Base-by-base conservation (phyloP, 2,113 vertebrate species). In the Xiphophorus maculatus region DNA sequence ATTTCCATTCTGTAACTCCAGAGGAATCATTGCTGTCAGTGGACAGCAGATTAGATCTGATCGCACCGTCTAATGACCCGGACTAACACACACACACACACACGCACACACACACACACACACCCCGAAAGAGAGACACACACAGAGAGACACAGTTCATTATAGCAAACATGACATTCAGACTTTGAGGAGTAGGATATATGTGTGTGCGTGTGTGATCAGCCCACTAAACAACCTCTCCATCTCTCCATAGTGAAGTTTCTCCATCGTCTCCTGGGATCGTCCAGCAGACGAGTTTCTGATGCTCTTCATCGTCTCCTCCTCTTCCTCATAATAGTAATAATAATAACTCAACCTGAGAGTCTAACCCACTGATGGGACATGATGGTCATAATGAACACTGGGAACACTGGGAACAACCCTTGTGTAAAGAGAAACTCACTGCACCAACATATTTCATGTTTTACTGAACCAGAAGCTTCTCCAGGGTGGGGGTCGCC, bases 81-180 rank as follows among this genome's bases (percentile, higher is more conserved):
- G 33, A 61, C 77, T 37, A 32, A 83, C 85, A 33, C 32, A 33
- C 32, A 33, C 32, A 33, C 32, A 33, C 32, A 33, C 32, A 33
- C 32, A 33, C 32, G 1, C 32, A 33, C 32, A 33, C 32, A 33
- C 32, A 33, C 32, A 6, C 32, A 33, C 32, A 33, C 32, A 33
- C 32, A 33, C 32, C 6, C 32, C 28, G 28, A 28, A 1, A 28
- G 28, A 28, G 28, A 28, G 28, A 89, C 48, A 33, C 32, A 33
- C 32, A 33, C 32, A 33, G 5, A 6, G 5, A 33, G 0, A 33
- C 32, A 7, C 6, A 33, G 79, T 74, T 83, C 83, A 79, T 84
- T 87, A 77, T 79, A 89, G 83, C 85, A 90, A 79, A 86, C 83
- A 79, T 84, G 83, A 87, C 87, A 85, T 64, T 80, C 83, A 87